Base-by-base conservation (phyloP, 2,888 invertebrate species). In the Disparrhopalites patrizii region DNA sequence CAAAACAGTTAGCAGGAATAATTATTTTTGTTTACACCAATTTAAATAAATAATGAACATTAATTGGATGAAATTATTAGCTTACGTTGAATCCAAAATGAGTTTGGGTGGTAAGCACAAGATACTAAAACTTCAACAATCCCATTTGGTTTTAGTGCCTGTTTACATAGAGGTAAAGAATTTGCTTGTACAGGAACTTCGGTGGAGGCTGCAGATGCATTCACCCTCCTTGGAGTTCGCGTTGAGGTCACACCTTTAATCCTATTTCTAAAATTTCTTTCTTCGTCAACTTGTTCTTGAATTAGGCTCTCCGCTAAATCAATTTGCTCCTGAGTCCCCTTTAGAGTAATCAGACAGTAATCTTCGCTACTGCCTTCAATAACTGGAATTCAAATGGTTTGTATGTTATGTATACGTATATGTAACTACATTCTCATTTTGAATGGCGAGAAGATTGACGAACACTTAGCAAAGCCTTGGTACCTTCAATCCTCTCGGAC, bases 71-170 rank as follows among this genome's bases (percentile, higher is more conserved):
- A n/a, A n/a, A n/a, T n/a, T n/a, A 47, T 38, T 33, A 33, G 27
- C 40, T 62, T 61, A 72, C 91, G 84, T 81, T 94, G 94, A 10
- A 94, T 84, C 91, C 93, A 95, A 81, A 95, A 94, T 69, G 82
- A 82, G 18, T 81, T 82, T 0, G 93, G 93, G 30, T 86, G 87
- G 15, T 88, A 87, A 70, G 91, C 86, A 0, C 93, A 91, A 0
- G 92, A 91, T 3, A 94, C 89, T 80, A 89, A 93, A 18, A 93
- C 90, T 77, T 93, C 89, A 77, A 91, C 85, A 20, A 85, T 84
- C 1, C 87, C 84, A 67, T 86, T 86, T 15, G 30, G 23, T 25
- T 40, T 65, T 27, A 52, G 65, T 15, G 66, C 40, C 28, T 66
- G 64, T 33, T 66, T 63, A 43, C 47, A 64, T 23, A 58, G 62